Base-by-base conservation (phyloP, 2,113 vertebrate species). In the Aviceda subcristata region DNA sequence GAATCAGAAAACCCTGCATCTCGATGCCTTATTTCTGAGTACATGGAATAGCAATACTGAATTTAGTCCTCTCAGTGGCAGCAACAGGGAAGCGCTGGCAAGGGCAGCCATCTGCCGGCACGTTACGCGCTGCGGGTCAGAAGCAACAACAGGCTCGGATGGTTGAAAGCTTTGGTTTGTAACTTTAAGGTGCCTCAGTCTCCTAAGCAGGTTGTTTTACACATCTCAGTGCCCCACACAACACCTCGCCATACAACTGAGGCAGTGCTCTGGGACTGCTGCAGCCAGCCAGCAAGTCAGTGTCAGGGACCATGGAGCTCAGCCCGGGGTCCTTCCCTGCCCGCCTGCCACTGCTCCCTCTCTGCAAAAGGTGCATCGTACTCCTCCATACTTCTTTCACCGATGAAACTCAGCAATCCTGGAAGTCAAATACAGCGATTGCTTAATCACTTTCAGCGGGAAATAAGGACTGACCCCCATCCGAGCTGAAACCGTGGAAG, bases 311-410 rank as follows among this genome's bases (percentile, higher is more conserved):
- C 1, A 3, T 16, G 24, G 21, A 41, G 69, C 57, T 64, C 50
- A 48, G 30, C 38, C 64, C 0, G 0, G 7, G 27, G n/a, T 32
- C 76, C 76, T 53, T 66, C 77, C n/a, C 38, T 76, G 39, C 57
- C 48, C 0, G 1, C 32, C 36, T 27, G 50, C 26, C 43, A 53
- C 50, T 2, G 1, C 34, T 45, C 1, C 1, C 68, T 71, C 20
- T 59, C 59, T 45, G 46, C 53, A 77, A 57, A 84, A 51, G 23
- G 20, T 10, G 18, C 5, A 1, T 12, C 2, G 0, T 34, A 11
- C 18, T 74, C 30, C 26, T 85, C 38, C 3, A 0, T 27, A 15
- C 48, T 32, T 45, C 55, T 32, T 57, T 36, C 60, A 34, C 24
- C 0, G 0, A 21, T 23, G 34, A 64, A 73, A 87, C 53, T 55